Evolutionary conservation across 2,113 vertebrate species (phyloP).

Genomic region (Cisticola juncidis): DNA sequence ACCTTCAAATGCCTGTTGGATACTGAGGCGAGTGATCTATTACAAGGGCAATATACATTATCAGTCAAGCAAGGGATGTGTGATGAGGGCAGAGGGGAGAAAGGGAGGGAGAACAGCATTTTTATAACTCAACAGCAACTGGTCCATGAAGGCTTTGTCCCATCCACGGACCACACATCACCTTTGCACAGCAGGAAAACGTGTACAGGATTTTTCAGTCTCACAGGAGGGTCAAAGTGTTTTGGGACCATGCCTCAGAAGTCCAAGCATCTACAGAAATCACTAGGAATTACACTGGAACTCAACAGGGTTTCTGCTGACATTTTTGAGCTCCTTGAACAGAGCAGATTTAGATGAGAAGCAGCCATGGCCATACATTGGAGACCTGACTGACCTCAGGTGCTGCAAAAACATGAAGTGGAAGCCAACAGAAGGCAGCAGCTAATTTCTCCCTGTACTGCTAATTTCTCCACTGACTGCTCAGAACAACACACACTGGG

Average conservation of each 20-base stretch:
- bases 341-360: not conserved
- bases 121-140: not conserved
- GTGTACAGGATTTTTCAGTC: not conserved
- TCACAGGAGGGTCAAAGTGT: not conserved
- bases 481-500: not conserved
- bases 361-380: not conserved
- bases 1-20: not conserved
- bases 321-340: not conserved
- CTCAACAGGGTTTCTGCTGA: not conserved
- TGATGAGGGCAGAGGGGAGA: not conserved
- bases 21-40: not conserved
- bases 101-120: not conserved
- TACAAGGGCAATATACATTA: not conserved
- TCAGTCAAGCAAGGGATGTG: not conserved
- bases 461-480: not conserved
- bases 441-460: not conserved
- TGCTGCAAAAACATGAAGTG: not conserved
- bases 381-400: not conserved
- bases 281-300: not conserved
- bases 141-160: not conserved
- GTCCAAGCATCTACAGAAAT: not conserved
- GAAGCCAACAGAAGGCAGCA: not conserved
- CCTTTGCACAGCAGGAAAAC: not conserved
- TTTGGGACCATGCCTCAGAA: not conserved
- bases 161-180: not conserved